phyloP scores from a whole-genome alignment of 2,888 invertebrate species.

The Pachymerium ferrugineum region DNA sequence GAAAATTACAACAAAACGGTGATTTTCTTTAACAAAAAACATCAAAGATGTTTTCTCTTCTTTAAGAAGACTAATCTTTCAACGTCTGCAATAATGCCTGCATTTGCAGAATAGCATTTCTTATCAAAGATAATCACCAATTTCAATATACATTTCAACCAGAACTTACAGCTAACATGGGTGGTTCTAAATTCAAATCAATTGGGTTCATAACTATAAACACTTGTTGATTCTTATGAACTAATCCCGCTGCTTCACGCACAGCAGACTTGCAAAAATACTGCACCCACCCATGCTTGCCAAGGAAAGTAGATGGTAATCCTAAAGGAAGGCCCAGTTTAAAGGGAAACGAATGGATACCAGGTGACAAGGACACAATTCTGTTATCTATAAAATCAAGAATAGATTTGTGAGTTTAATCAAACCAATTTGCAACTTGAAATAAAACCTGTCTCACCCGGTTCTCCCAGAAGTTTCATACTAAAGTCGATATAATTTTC shows the following conservation, averaged over 20 bases:
- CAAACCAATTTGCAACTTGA: not conserved
- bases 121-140: not conserved
- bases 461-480: slow-evolving; percentile 84
- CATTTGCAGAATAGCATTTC: no score
- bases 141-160: not conserved
- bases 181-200: slow-evolving; percentile 82
- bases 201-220: slow-evolving; percentile 95
- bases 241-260: slow-evolving; percentile 78
- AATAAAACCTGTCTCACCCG: slow-evolving; percentile 52
- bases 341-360: slow-evolving; percentile 91
- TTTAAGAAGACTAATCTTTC: no score
- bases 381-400: slow-evolving; percentile 34
- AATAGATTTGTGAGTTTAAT: slow-evolving; percentile 9
- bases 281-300: slow-evolving; percentile 92
- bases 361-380: slow-evolving; percentile 66
- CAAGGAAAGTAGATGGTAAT: slow-evolving; percentile 84
- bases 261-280: slow-evolving; percentile 88
- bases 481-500: slow-evolving; percentile 93
- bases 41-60: no score
- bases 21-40: no score
- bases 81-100: no score
- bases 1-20: not conserved
- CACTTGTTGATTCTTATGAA: slow-evolving; percentile 94
- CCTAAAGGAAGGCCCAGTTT: slow-evolving; percentile 84
- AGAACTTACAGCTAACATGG: slow-evolving; percentile 72